Evolutionary conservation across 2,113 vertebrate genomes (phyloP), one percentile per base, ranked within the genome.

Genomic region (Forbesichthys papilliferus): DNA sequence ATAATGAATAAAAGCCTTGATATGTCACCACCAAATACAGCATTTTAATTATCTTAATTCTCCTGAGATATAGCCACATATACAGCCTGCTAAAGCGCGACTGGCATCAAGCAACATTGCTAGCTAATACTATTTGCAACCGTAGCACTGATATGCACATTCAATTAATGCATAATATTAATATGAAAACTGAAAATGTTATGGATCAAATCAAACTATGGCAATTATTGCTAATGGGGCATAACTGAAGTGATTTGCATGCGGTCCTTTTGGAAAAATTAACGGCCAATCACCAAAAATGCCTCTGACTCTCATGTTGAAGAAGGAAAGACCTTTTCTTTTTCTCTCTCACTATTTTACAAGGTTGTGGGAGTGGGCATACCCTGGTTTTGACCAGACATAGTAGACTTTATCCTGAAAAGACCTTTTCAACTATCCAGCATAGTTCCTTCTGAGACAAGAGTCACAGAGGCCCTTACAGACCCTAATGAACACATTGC

Each of bases 1-100:
- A 91, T 86, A 86, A 86, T 90, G 79, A 86, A 87, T 88, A 81
- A 82, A 76, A 36, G 60, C 54, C 64, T 73, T 83, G 49, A 34
- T 79, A 76, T 77, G 82, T 85, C 79, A 82, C 71, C 3, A 51
- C 70, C 74, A 83, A 80, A 74, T 68, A 73, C 68, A 81, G 78
- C 71, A 74, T 87, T 89, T 90, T 88, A 91, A 92, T 91, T 80
- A 84, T 1, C 4, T 27, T 46, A 5, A 2, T 11, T 11, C 27
- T 12, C 79, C 5, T 0, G 78, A 78, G 84, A 82, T 11, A 4
- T 53, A 78, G 55, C 14, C 47, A 83, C 74, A 84, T 3, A 70
- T 67, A 83, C 65, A 58, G 64, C 53, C 72, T 88, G 67, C 75
- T 81, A 49, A 76, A 57, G 18, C 47, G 59, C 81, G 63, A n/a